Conservation (phyloP, 2,888 invertebrate genomes). For the Xanthorhoe designata region DNA sequence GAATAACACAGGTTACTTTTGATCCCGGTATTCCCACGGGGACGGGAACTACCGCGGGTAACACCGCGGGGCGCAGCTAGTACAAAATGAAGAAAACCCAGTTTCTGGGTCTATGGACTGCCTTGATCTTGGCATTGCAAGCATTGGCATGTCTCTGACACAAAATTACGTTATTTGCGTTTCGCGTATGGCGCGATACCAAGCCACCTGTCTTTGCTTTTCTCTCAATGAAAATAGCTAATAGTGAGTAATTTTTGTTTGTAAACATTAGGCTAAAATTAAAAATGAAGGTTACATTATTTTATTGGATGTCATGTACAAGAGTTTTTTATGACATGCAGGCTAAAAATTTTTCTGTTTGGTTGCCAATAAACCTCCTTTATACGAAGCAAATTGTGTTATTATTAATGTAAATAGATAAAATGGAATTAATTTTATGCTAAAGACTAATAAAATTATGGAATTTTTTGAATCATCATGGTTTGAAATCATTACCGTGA, state of each 20-base stretch:
- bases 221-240: slow-evolving; percentile 17
- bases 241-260: slow-evolving; percentile 21
- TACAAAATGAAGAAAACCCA: neutral
- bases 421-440: neutral
- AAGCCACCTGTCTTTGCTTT: slow-evolving; percentile 44
- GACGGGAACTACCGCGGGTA: too few species aligned
- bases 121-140: slow-evolving; percentile 59
- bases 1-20: too few species aligned
- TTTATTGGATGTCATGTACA: slow-evolving; percentile 4
- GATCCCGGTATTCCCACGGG: too few species aligned
- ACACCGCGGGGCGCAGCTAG: too few species aligned
- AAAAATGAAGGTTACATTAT: slow-evolving; percentile 1
- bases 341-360: neutral
- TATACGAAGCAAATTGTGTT: neutral
- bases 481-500: slow-evolving; percentile 17
- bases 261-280: slow-evolving; percentile 21
- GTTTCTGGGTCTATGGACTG: slow-evolving; percentile 31
- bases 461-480: slow-evolving; percentile 26
- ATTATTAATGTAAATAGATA: neutral
- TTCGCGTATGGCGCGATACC: slow-evolving; percentile 34
- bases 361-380: too few species aligned
- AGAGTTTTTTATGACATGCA: neutral
- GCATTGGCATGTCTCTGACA: slow-evolving; percentile 52
- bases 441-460: neutral
- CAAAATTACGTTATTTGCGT: slow-evolving; percentile 41